Evolutionary conservation across 2,888 invertebrate species (phyloP).

Genomic region (Pandemis corylana): DNA sequence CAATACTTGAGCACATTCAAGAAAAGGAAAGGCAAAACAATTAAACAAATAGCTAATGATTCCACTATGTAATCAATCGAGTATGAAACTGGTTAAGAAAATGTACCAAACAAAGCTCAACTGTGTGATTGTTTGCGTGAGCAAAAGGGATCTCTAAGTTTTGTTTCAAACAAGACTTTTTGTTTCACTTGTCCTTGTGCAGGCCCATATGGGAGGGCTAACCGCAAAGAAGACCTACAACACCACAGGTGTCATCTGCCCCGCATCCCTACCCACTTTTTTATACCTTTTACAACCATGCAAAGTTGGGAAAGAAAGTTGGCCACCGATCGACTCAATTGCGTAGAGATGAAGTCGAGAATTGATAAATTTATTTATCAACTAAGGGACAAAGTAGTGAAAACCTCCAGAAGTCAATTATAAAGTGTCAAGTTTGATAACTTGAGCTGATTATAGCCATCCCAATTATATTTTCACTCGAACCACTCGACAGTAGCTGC

Average conservation of each 20-base stretch:
- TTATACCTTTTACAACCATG: constrained; percentile 59
- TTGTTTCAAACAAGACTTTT: too few relatives aligned
- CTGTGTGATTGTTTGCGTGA: too few relatives aligned
- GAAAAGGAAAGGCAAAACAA: too few relatives aligned
- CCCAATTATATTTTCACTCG: constrained; percentile 31
- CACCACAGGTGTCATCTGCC: constrained; percentile 76
- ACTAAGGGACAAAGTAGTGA: not conserved
- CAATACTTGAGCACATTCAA: too few relatives aligned
- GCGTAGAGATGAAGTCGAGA: not conserved
- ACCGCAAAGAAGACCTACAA: constrained; percentile 82
- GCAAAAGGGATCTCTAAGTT: too few relatives aligned
- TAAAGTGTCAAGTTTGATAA: constrained; percentile 35
- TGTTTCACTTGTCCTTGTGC: not conserved
- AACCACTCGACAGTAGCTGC: not conserved
- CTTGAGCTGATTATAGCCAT: constrained; percentile 31
- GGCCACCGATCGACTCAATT: not conserved
- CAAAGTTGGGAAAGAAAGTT: constrained; percentile 25
- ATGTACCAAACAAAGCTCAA: too few relatives aligned
- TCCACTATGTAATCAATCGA: too few relatives aligned
- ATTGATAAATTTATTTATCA: not conserved
- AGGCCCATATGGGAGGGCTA: constrained; percentile 45
- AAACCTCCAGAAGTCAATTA: constrained; percentile 25
- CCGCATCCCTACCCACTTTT: constrained; percentile 55
- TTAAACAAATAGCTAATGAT: too few relatives aligned
- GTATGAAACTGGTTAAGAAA: too few relatives aligned